Percentiles rank a stretch among this genome's conserved stretches.
These are phyloP conservation scores for Stratiolaelaps scimitus DNA, from an alignment of 1,140 invertebrate species.

Conservation along the genomic window DNA sequence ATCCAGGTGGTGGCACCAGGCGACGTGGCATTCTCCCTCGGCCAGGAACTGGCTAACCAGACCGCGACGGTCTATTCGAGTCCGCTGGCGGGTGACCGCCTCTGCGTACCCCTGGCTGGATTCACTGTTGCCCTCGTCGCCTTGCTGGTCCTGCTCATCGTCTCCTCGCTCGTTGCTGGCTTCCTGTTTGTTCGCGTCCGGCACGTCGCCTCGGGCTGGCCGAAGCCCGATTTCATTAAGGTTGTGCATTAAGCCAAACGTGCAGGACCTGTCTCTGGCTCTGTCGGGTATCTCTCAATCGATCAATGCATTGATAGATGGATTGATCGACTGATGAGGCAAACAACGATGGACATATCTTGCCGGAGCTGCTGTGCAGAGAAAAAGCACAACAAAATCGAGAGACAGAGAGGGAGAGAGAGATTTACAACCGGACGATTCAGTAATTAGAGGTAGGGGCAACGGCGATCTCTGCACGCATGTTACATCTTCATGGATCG, in stretches of 20 bases:
- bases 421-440: too few relatives aligned
- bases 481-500: too few relatives aligned
- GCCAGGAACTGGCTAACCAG: constrained; percentile 67
- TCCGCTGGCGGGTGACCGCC: constrained; percentile 45
- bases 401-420: too few relatives aligned
- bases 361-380: too few relatives aligned
- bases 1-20: constrained; percentile 86
- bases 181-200: constrained; percentile 73
- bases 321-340: too few relatives aligned
- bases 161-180: constrained; percentile 76
- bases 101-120: constrained; percentile 81
- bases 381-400: too few relatives aligned
- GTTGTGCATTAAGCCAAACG: not conserved
- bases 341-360: too few relatives aligned
- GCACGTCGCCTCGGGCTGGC: constrained; percentile 30
- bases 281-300: too few relatives aligned
- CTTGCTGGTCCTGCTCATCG: constrained; percentile 68
- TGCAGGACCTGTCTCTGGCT: too few relatives aligned
- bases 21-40: constrained; percentile 77
- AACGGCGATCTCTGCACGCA: too few relatives aligned
- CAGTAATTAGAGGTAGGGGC: too few relatives aligned
- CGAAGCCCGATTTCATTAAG: constrained; percentile 23
- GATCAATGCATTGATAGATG: too few relatives aligned
- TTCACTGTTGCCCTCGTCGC: constrained; percentile 81
- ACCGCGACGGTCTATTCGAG: constrained; percentile 40